These are phyloP conservation scores for Ataeniobius toweri DNA, from an alignment of 2,797 vertebrate species.

Conservation along the genomic window DNA sequence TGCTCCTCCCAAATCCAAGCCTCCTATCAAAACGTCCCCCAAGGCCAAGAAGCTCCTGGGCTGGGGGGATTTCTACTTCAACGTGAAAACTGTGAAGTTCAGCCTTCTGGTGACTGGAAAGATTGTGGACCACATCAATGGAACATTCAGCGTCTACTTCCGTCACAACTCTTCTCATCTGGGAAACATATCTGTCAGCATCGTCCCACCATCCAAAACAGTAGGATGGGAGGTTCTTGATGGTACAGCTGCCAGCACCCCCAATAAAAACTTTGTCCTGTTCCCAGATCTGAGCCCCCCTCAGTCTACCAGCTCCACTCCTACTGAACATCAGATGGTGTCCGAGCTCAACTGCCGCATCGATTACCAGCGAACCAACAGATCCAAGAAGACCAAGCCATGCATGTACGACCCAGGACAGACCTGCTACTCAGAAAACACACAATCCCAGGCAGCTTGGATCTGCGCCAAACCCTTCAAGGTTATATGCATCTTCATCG, in stretches of 20 bases:
- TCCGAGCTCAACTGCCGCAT: constrained; percentile 92
- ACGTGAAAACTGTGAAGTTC: constrained; percentile 93
- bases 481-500: constrained; percentile 97
- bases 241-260: constrained; percentile 3
- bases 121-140: constrained; percentile 96
- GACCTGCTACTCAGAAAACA: constrained; percentile 94
- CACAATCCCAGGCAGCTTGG: constrained; percentile 94
- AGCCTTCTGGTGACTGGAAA: constrained; percentile 95
- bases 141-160: constrained; percentile 97
- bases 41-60: constrained; percentile 95
- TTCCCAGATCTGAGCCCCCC: constrained; percentile 71
- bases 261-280: constrained; percentile 48
- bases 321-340: constrained; percentile 48
- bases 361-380: constrained; percentile 94
- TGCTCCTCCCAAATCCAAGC: constrained; percentile 78
- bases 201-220: constrained; percentile 91
- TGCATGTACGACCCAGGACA: constrained; percentile 92
- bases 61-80: constrained; percentile 97
- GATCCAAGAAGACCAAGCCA: constrained; percentile 90
- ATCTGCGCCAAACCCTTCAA: constrained; percentile 97
- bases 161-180: constrained; percentile 94
- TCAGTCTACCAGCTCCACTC: constrained; percentile 75
- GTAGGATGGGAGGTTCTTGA: constrained; percentile 84
- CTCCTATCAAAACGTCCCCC: constrained; percentile 78
- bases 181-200: constrained; percentile 95